These are phyloP conservation scores for Proisotoma minuta DNA, from an alignment of 2,888 invertebrate genomes.

Conservation along the genomic window DNA sequence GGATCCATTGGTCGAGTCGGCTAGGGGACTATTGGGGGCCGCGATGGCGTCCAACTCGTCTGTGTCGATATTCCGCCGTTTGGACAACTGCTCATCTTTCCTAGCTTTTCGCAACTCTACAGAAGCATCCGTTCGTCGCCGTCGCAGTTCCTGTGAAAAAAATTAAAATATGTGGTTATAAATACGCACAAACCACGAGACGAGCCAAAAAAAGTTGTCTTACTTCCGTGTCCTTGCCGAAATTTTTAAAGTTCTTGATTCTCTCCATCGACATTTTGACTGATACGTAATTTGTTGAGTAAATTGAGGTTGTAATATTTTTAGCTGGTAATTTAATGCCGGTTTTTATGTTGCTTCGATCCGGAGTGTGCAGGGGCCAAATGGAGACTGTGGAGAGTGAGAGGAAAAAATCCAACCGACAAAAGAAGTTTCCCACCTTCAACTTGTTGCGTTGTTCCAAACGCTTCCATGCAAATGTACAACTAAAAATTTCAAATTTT, in stretches of 20 bases:
- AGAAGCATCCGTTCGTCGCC: slow-evolving; percentile 80
- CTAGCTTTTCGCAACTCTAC: slow-evolving; percentile 88
- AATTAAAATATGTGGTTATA: slow-evolving; percentile 11
- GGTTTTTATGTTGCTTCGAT: too few relatives aligned
- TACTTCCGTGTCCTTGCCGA: slow-evolving; percentile 69
- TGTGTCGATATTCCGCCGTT: slow-evolving; percentile 74
- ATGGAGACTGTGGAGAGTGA: too few relatives aligned
- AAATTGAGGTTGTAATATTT: background rate
- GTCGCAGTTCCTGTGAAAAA: slow-evolving; percentile 69
- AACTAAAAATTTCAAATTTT: too few relatives aligned
- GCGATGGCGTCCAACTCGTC: slow-evolving; percentile 54
- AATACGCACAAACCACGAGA: too few relatives aligned
- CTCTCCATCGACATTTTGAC: slow-evolving; percentile 53
- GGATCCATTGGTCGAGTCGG: slow-evolving; percentile 53
- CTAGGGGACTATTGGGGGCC: slow-evolving; percentile 16
- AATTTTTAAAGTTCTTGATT: slow-evolving; percentile 71
- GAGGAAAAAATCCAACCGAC: too few relatives aligned
- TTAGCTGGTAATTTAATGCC: too few relatives aligned
- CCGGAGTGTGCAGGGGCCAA: too few relatives aligned
- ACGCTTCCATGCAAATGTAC: too few relatives aligned
- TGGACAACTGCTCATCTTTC: slow-evolving; percentile 88
- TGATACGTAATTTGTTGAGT: background rate
- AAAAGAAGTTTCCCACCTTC: too few relatives aligned
- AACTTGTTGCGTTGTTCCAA: too few relatives aligned
- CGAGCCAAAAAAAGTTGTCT: slow-evolving; percentile 51